Base-by-base conservation (phyloP, 2,888 invertebrate genomes). In the Conops quadrifasciatus region DNA sequence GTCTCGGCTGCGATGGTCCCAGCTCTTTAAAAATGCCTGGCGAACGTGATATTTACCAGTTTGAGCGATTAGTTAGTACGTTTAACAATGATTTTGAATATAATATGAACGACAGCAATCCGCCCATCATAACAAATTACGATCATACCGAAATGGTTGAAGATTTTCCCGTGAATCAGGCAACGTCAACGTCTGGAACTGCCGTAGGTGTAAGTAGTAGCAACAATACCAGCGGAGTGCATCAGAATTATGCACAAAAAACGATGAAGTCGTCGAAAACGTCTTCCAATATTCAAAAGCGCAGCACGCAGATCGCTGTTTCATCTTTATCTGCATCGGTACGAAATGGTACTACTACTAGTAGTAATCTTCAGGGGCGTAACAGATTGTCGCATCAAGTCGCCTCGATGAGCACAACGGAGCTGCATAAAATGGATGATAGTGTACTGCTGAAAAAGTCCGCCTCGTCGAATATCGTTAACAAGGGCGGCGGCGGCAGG, bases 381-480 rank as follows among this genome's bases (percentile, higher is more conserved):
- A 81, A 78, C 71, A 85, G 83, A 72, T 73, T 85, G 63, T 79
- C 84, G 4, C 82, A 81, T 73, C 83, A 81, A 73, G 77, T 85
- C 43, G 81, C 84, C 3, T 85, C 86, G 49, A 81, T 84, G 60
- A 86, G 86, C 76, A 82, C 86, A 65, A 85, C 84, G 76, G 86
- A 86, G 74, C 75, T 86, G 76, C 84, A 84, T 75, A 85, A 85
- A 77, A 80, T 86, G 67, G 85, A 86, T 70, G 85, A 85, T 63
- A 84, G 82, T 74, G 80, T 83, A 80, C 75, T 83, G 43, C 75
- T 84, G 24, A 84, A 81, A 71, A 85, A 84, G 70, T 82, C 84
- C 0, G 78, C 81, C 19, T 82, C 83, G 0, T 80, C 83, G 65
- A 82, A 83, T 72, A 80, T 81, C 63, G 76, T 77, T n/a, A 82